These are phyloP conservation scores for Plagodis pulveraria DNA, from an alignment of 2,888 invertebrate genomes.

Conservation along the genomic window DNA sequence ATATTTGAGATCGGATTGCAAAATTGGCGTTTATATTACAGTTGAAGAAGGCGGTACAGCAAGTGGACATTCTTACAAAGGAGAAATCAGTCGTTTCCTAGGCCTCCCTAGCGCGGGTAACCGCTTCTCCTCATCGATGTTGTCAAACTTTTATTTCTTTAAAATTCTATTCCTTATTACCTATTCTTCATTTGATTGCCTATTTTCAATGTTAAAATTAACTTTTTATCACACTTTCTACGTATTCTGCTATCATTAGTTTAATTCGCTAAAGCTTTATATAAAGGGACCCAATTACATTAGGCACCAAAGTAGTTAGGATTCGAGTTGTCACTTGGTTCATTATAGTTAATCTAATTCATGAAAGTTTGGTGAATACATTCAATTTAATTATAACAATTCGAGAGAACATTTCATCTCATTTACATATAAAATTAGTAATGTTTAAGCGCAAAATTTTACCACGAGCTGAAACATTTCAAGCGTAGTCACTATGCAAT, in stretches of 20 bases:
- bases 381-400: constrained; percentile 13
- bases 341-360: constrained; percentile 21
- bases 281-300: constrained; percentile 14
- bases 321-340: constrained; percentile 25
- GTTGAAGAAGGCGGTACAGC: constrained; percentile 81
- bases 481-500: constrained; percentile 22
- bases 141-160: constrained; percentile 53
- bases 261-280: constrained; percentile 31
- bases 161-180: constrained; percentile 34
- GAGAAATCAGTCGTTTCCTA: constrained; percentile 88
- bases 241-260: constrained; percentile 23
- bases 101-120: constrained; percentile 87
- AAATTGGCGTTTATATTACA: constrained; percentile 72
- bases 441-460: too few relatives aligned
- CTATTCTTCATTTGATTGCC: constrained; percentile 30
- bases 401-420: constrained; percentile 17
- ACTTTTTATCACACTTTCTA: constrained; percentile 3
- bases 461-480: constrained; percentile 13
- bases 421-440: too few relatives aligned
- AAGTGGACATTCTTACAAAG: constrained; percentile 76
- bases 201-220: too few relatives aligned
- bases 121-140: constrained; percentile 72
- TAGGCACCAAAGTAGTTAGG: constrained; percentile 14
- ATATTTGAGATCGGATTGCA: constrained; percentile 34
- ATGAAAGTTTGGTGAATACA: constrained; percentile 14